Evolutionary conservation across 2,888 invertebrate species (phyloP), one percentile per base, ranked within the genome.

Genomic region (Acleris sparsana): DNA sequence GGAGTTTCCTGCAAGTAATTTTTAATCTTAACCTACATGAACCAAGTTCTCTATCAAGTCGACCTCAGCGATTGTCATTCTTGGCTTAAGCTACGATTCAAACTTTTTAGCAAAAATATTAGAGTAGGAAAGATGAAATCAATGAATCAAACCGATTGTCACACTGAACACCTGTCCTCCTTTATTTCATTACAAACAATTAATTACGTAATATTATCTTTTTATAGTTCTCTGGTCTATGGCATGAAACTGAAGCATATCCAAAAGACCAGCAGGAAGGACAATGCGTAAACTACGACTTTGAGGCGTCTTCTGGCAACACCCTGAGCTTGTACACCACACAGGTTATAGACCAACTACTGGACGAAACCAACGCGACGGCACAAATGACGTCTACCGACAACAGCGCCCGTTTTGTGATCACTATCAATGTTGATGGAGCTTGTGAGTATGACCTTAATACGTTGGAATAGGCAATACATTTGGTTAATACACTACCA

Each of bases 291-390:
- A 68, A 66, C 63, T 68, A 63, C 16, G 61, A 61, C 11, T 68
- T 68, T n/a, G 57, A 48, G 1, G 61, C 39, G 2, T 48, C 55
- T 0, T 60, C 53, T 16, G 46, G 20, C 13, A 22, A 29, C 16
- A 64, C 59, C 1, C 69, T 79, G 2, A 64, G 57, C 18, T 62
- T 80, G 5, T 61, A 69, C n/a, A 77, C 80, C 1, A 75, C 71
- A 22, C 78, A 75, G 43, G 77, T 82, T 25, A 56, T 71, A 1
- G 68, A 73, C 44, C 70, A 74, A 61, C 67, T 67, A n/a, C 66
- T 80, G 3, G 73, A 74, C 5, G 58, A 71, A 1, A 73, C 74
- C 5, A 71, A 60, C 9, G 74, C 75, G 2, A 65, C 46, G 6
- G 73, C 76, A 2, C 67, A 63, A 25, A 59, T 51, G 43, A 60